phyloP scores from a whole-genome alignment of 2,888 invertebrate genomes.

The Drosophila emarginata region DNA sequence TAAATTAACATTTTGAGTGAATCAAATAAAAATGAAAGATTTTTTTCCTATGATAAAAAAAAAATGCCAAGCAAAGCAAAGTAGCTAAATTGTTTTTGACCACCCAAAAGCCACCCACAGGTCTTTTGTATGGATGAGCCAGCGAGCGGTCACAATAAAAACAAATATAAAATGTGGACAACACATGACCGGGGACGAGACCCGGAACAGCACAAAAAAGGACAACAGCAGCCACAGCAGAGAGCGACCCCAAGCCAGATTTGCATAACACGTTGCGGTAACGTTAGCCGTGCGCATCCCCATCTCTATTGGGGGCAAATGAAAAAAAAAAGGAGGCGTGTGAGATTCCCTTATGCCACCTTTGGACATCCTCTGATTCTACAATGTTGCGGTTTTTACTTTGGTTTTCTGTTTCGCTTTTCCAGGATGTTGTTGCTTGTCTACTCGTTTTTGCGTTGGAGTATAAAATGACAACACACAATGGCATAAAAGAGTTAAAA shows the following conservation, averaged over 20 bases:
- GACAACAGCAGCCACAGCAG: slow-evolving; percentile 5
- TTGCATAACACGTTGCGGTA: slow-evolving; percentile 58
- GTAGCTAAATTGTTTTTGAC: slow-evolving; percentile 65
- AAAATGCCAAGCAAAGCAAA: slow-evolving; percentile 51
- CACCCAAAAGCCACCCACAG: background rate
- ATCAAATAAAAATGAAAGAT: slow-evolving; percentile 57
- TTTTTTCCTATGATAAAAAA: slow-evolving; percentile 33
- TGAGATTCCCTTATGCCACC: slow-evolving; percentile 38
- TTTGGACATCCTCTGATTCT: slow-evolving; percentile 34
- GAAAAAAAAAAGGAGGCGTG: slow-evolving; percentile 10
- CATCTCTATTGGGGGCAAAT: background rate
- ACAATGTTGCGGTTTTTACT: slow-evolving; percentile 55
- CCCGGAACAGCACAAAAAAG: background rate
- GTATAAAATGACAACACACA: slow-evolving; percentile 48
- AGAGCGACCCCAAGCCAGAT: slow-evolving; percentile 50
- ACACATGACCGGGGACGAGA: slow-evolving; percentile 10
- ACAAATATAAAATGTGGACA: slow-evolving; percentile 33
- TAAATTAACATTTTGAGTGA: slow-evolving; percentile 68
- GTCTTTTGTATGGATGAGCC: slow-evolving; percentile 21
- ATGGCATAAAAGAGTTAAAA: slow-evolving; percentile 6
- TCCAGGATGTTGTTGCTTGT: slow-evolving; percentile 27
- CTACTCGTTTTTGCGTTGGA: slow-evolving; percentile 44
- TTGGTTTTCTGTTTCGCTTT: slow-evolving; percentile 49
- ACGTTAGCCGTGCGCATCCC: slow-evolving; percentile 7
- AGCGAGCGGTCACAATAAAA: slow-evolving; percentile 42